phyloP scores from a whole-genome alignment of 2,888 invertebrate species.

The Apamea crenata region DNA sequence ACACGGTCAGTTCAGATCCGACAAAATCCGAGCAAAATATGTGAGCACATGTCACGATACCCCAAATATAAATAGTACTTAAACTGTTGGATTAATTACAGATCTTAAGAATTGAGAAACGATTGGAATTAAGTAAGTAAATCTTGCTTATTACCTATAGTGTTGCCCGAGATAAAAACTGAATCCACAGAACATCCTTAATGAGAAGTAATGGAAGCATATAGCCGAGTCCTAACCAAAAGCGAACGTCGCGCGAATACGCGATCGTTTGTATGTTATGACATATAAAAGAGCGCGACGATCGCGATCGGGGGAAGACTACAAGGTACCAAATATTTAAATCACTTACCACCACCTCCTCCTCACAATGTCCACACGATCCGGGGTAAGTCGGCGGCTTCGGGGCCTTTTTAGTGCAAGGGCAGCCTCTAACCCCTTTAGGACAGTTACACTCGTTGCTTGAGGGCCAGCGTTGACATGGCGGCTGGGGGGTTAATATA shows the following conservation, averaged over 20 bases:
- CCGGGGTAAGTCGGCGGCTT: constrained; percentile 70
- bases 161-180: not conserved
- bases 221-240: not conserved
- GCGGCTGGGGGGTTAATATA: constrained; percentile 69
- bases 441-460: constrained; percentile 83
- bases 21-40: not conserved
- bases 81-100: not conserved
- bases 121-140: not conserved
- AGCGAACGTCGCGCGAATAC: not conserved
- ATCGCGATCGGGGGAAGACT: not conserved
- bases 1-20: not conserved
- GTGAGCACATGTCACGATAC: not conserved
- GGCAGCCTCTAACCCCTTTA: constrained; percentile 79
- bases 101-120: not conserved
- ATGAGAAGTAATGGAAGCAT: not conserved
- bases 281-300: not conserved
- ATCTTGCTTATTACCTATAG: not conserved
- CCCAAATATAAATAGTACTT: not conserved
- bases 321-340: not conserved
- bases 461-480: constrained; percentile 82
- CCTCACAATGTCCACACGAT: constrained; percentile 71
- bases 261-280: not conserved
- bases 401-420: constrained; percentile 77
- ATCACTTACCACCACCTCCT: constrained; percentile 69
- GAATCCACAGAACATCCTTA: not conserved